These are phyloP conservation scores for Bergia puertoricense DNA, from an alignment of 92 coral and sea anemone species.

Conservation along the genomic window DNA sequence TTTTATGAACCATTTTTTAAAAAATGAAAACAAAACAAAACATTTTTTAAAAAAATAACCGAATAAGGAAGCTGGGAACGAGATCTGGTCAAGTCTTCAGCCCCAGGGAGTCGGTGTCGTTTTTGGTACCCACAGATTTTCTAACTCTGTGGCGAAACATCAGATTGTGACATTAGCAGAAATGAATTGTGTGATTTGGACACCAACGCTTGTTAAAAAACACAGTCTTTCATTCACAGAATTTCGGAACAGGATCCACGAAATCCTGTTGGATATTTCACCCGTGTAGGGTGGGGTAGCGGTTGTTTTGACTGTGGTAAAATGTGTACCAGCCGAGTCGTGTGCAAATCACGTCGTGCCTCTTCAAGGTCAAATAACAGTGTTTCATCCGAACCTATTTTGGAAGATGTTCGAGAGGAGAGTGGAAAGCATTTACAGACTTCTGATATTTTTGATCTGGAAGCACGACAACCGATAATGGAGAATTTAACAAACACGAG, in stretches of 20 bases:
- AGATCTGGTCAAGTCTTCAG: not conserved
- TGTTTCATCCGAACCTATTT: conserved; percentile 1
- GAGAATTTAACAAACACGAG: not conserved
- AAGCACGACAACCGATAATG: not conserved
- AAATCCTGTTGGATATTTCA: not conserved
- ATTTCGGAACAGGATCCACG: not conserved
- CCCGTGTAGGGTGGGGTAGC: conserved; percentile 15
- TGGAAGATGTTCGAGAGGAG: conserved; percentile 14
- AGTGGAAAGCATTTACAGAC: not conserved
- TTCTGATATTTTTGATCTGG: conserved; percentile 13
- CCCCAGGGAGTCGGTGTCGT: not conserved
- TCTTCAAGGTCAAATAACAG: not conserved
- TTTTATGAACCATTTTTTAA: too few relatives aligned
- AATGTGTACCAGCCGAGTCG: not conserved
- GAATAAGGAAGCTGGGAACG: not conserved
- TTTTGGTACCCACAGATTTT: not conserved
- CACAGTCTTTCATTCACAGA: not conserved
- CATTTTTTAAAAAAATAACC: too few relatives aligned
- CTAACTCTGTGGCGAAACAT: not conserved
- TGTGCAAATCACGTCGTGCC: not conserved
- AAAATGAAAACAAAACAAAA: too few relatives aligned
- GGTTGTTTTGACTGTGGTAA: not conserved
- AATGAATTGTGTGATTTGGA: not conserved
- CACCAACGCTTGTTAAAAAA: not conserved
- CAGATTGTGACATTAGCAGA: not conserved